phyloP scores from a whole-genome alignment of 2,888 invertebrate species.

The Notocelia uddmanniana region DNA sequence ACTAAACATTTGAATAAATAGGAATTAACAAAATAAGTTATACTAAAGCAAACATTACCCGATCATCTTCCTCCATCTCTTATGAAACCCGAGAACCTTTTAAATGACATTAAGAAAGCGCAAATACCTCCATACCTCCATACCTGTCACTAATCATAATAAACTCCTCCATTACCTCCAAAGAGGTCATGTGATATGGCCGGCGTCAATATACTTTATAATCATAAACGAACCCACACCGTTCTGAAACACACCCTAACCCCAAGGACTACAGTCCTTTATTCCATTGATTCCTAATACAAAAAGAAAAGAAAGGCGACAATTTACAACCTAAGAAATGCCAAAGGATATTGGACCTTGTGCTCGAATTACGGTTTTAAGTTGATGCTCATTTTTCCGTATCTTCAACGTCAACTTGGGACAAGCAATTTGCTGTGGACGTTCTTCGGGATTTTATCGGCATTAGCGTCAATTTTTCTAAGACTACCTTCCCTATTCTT shows the following conservation, averaged over 20 bases:
- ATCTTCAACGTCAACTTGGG: constrained; percentile 12
- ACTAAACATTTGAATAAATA: too few species aligned
- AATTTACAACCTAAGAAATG: constrained; percentile 2
- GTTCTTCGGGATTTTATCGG: constrained; percentile 19
- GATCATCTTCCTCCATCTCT: not conserved
- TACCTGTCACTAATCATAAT: constrained; percentile 35
- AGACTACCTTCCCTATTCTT: too few species aligned
- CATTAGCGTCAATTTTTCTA: constrained; percentile 2
- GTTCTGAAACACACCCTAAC: constrained; percentile 3
- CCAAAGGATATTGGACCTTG: constrained; percentile 12
- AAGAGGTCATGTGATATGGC: constrained; percentile 32
- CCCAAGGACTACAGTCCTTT: not conserved
- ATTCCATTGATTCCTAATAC: not conserved
- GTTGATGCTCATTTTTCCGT: constrained; percentile 28
- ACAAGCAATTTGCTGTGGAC: constrained; percentile 22
- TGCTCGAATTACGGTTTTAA: constrained; percentile 18
- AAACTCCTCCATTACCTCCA: constrained; percentile 28
- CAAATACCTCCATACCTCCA: not conserved
- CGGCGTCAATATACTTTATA: constrained; percentile 13
- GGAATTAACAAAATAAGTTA: too few species aligned
- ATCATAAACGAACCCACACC: not conserved
- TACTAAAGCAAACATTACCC: too few species aligned
- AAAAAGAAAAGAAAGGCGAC: constrained; percentile 2
- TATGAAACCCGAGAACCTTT: not conserved
- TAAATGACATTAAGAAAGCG: not conserved